These are phyloP conservation scores for Maccullochella peelii DNA, from an alignment of 2,113 vertebrate genomes.

Conservation along the genomic window DNA sequence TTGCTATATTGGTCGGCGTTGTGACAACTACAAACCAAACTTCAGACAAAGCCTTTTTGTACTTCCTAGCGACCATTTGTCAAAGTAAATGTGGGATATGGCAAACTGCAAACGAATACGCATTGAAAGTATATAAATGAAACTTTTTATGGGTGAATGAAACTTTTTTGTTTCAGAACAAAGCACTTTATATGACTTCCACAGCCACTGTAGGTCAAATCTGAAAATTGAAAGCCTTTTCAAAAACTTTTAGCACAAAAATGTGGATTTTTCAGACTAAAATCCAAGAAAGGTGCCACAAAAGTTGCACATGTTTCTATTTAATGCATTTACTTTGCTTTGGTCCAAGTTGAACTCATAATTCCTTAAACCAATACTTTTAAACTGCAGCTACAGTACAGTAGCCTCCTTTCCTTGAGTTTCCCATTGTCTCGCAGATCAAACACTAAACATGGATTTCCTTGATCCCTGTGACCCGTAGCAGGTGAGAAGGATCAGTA, in stretches of 20 bases:
- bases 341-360: not conserved
- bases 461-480: slow-evolving; percentile 41
- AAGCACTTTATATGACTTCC: not conserved
- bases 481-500: slow-evolving; percentile 68
- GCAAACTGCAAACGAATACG: not conserved
- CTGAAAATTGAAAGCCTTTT: not conserved
- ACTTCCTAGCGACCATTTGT: slow-evolving; percentile 1
- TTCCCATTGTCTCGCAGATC: slow-evolving; percentile 19
- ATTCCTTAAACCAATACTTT: not conserved
- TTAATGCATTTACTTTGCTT: not conserved
- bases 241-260: no score
- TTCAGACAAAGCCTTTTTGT: slow-evolving; percentile 17
- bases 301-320: not conserved
- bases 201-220: not conserved
- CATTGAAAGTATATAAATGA: no score
- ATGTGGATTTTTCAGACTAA: not conserved
- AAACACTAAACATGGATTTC: slow-evolving; percentile 47
- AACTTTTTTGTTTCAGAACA: not conserved
- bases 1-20: slow-evolving; percentile 61
- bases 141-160: not conserved
- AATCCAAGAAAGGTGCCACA: not conserved
- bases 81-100: not conserved
- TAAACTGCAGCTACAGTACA: not conserved
- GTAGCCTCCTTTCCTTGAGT: slow-evolving; percentile 1
- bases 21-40: slow-evolving; percentile 35